phyloP scores from a whole-genome alignment of 2,888 invertebrate genomes.

The Patella ulyssiponensis region DNA sequence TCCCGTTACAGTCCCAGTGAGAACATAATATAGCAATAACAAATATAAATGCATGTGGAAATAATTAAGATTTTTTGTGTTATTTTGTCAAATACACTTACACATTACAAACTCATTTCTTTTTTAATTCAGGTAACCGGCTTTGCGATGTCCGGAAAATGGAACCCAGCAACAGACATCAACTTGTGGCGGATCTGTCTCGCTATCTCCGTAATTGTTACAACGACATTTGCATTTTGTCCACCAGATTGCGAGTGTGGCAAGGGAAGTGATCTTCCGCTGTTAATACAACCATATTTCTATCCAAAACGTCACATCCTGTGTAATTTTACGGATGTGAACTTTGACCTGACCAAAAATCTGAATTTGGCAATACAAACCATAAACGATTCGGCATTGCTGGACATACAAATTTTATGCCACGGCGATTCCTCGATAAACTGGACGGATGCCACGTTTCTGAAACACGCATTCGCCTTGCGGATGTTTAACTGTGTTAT shows the following conservation, averaged over 20 bases:
- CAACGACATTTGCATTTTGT: neutral
- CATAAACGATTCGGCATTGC: neutral
- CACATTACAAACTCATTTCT: no score
- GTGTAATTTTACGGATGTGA: neutral
- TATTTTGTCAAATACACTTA: no score
- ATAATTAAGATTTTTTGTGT: no score
- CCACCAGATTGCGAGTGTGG: neutral
- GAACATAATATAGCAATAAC: no score
- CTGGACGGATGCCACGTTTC: neutral
- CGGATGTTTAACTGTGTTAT: neutral
- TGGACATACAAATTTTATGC: neutral
- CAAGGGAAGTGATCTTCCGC: neutral
- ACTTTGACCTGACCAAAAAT: neutral
- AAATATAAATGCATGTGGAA: no score
- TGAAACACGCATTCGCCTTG: neutral
- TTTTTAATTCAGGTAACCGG: no score
- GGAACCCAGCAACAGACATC: no score
- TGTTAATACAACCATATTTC: neutral
- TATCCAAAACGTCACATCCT: neutral
- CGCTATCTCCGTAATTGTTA: no score
- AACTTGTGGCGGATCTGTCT: no score
- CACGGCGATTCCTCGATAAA: neutral
- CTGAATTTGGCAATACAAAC: neutral
- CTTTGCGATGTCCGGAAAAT: no score
- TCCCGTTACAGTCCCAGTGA: no score